Base-by-base conservation (phyloP, 2,113 vertebrate species). In the Hiodon tergisus region DNA sequence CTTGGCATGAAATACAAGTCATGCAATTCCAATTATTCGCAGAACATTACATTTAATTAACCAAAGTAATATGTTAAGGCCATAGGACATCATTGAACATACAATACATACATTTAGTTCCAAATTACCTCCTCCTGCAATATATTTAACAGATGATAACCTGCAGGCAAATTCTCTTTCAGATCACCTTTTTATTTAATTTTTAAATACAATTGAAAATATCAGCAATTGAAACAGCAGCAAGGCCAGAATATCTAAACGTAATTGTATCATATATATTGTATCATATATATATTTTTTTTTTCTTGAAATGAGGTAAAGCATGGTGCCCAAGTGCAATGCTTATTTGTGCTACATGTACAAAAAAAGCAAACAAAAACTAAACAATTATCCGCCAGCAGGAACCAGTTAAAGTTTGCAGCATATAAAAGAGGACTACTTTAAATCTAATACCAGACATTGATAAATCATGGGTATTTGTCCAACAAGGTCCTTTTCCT, bases 221-320 rank as follows among this genome's bases (percentile, higher is more conserved):
- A 88, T 88, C 89, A 89, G 87, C 89, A 89, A 90, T 87, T 86
- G 86, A 90, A 91, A 92, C 92, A 93, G 92, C 94, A 95, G 93
- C 92, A 91, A 93, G 93, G 91, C 90, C 86, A 87, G 82, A 91
- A 87, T 84, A 83, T 88, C 91, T 89, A 90, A 89, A 88, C 81
- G 83, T 81, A 82, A 85, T 67, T 75, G 77, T 78, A 83, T 79
- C 60, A 81, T 73, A 74, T 80, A 77, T 72, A 31, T 82, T 78
- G 78, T 74, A 85, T 77, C 81, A 67, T 16, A 69, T 31, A 72
- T 76, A 75, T 76, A n/a, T n/a, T n/a, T 81, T 89, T 90, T 87
- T 89, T 91, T 86, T 86, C 87, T 92, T 92, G 93, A 94, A 92
- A 93, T 95, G 95, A 98, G 95, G 95, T 96, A 95, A 95, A 93